Base-by-base conservation (phyloP, 2,888 invertebrate species). In the Lapara coniferarum region DNA sequence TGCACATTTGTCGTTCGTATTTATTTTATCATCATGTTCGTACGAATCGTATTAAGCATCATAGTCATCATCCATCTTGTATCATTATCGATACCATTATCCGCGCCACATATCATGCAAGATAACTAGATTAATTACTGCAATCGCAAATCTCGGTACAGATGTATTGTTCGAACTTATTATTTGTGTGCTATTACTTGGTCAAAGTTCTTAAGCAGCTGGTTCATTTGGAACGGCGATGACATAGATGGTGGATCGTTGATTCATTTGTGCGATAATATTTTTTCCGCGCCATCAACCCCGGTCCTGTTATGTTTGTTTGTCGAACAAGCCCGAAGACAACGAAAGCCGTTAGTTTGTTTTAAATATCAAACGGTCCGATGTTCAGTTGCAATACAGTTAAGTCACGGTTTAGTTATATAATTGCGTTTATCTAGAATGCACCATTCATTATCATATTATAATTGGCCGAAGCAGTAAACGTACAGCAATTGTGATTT, bases 41-140 rank as follows among this genome's bases (percentile, higher is more conserved):
- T 19, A 25, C 56, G 56, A 12, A 56, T 56, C 74, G 75, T 71
- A 71, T 71, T 71, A 75, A 74, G 71, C 72, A 71, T 71, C 77
- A 77, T 79, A 72, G 77, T 76, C 74, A 78, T 74, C 75, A 68
- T 74, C 75, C 70, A 77, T 69, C 70, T 68, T 66, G 25, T 72
- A 72, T 78, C 79, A 81, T 79, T 76, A 77, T 73, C 74, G 77
- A 76, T 76, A 78, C 78, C 78, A 78, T 82, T 79, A 79, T 80
- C 78, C 77, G 78, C 77, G 77, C 75, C 79, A 74, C 76, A 75
- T 77, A 77, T 83, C 81, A 80, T 59, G 46, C 19, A 63, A 63
- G 19, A 63, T 63, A 63, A 63, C 49, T 49, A 80, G 77, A 81
- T 81, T 78, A 81, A 81, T 76, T 74, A 74, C 74, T 75, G 77